These are phyloP conservation scores for Prinia subflava DNA, from an alignment of 2,113 vertebrate genomes.

Conservation along the genomic window DNA sequence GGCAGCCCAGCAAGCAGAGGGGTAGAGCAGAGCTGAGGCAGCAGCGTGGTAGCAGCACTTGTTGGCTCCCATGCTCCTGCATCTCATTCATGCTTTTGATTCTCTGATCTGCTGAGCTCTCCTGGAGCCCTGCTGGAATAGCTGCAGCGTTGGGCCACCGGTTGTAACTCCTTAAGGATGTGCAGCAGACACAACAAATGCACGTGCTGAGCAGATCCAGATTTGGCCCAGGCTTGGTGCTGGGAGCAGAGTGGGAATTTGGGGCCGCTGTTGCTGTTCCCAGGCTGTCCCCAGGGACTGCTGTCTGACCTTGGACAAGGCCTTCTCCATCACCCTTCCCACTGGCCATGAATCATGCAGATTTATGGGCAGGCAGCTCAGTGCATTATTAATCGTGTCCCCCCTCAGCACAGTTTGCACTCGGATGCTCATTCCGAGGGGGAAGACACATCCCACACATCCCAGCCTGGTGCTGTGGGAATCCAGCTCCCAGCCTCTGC, in stretches of 20 bases:
- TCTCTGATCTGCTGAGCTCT: not conserved
- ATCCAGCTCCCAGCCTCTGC: not conserved
- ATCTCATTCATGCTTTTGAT: not conserved
- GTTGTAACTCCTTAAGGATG: not conserved
- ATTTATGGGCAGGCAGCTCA: not conserved
- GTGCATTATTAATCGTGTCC: not conserved
- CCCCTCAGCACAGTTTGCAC: not conserved
- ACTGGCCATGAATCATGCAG: not conserved
- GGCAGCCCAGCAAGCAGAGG: rapidly evolving
- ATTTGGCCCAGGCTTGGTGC: not conserved
- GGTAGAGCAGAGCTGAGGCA: not conserved
- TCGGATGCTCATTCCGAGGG: not conserved
- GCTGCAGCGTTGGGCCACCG: not conserved
- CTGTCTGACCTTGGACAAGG: slow-evolving; percentile 43
- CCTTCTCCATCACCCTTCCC: slow-evolving; percentile 29
- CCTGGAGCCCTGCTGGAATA: not conserved
- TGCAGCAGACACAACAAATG: slow-evolving; percentile 37
- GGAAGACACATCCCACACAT: not conserved
- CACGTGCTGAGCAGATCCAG: slow-evolving; percentile 2
- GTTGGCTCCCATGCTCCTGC: too few relatives aligned
- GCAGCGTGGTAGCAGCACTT: not conserved
- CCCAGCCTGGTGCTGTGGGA: not conserved
- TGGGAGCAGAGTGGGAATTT: slow-evolving; percentile 20
- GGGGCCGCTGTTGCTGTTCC: not conserved
- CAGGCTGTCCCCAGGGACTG: not conserved